Evolutionary conservation across 1,140 invertebrate species (phyloP).

Genomic region (Lepidurus packardi): DNA sequence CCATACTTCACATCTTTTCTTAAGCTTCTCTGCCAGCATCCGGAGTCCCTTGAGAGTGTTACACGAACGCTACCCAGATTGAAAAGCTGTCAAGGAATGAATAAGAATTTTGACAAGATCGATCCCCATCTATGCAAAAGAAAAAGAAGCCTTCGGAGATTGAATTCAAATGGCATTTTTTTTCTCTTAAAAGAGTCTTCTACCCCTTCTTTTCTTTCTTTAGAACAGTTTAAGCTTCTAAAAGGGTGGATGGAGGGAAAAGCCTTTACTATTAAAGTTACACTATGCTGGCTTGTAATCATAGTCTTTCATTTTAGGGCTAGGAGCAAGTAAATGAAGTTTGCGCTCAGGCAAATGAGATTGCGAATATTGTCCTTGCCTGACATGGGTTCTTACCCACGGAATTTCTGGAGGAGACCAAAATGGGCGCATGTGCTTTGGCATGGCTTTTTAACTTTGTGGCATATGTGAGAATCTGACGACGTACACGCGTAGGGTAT

Average conservation of each 20-base stretch:
- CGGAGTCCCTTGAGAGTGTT: constrained; percentile 2
- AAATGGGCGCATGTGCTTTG: constrained; percentile 6
- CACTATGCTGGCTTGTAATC: not conserved
- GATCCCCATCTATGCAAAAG: not conserved
- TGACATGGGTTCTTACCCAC: not conserved
- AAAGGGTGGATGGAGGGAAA: not conserved
- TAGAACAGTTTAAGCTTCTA: not conserved
- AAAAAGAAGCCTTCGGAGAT: not conserved
- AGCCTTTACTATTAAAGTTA: not conserved
- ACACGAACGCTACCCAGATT: not conserved
- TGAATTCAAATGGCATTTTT: not conserved
- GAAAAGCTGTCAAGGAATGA: constrained; percentile 19
- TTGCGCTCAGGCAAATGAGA: constrained; percentile 2
- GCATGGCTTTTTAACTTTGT: constrained; percentile 14
- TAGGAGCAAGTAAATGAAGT: constrained; percentile 5
- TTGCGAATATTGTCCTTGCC: constrained; percentile 10
- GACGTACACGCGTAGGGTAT: constrained; percentile 3
- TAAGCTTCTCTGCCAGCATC: constrained; percentile 1
- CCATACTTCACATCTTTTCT: constrained; percentile 8
- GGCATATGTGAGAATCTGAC: constrained; percentile 18
- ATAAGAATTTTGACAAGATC: constrained; percentile 16
- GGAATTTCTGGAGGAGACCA: not conserved
- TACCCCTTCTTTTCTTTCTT: not conserved
- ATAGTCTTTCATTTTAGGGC: not conserved
- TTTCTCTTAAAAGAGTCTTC: not conserved